Base-by-base conservation (phyloP, 2,888 invertebrate genomes). In the Synergus itoensis region DNA sequence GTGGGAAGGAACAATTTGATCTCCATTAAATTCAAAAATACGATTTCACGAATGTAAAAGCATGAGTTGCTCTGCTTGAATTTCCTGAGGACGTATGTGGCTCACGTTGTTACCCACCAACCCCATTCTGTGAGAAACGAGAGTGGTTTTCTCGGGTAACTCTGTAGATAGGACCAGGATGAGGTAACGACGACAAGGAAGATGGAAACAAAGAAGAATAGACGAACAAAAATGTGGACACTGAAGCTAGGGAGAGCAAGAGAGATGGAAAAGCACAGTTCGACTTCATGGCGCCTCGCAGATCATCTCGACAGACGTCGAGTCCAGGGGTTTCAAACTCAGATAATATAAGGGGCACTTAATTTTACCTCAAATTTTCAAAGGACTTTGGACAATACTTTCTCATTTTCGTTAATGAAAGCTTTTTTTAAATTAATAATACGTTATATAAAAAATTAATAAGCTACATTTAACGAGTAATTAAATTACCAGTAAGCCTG, bases 241-340 rank as follows among this genome's bases (percentile, higher is more conserved):
- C 16, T 45, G 14, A 57, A 57, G 28, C 28, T 28, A 28, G 21
- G 36, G 63, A 41, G 48, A 77, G 21, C n/a, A 18, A 76, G 43
- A 40, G 77, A 64, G 67, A 40, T 18, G 12, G 43, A 63, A 41
- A 41, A 76, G 62, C 69, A 60, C 81, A 28, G 78, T 78, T 81
- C 81, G 81, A 78, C 83, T 80, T 45, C 36, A 48, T 75, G 83
- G 83, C 83, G 83, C 83, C 83, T 77, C 81, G 75, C 77, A 78
- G 81, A 76, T 82, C 80, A 82, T 79, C 78, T 75, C 69, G 62
- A 69, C 77, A 77, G 78, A 80, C 77, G 77, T 79, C 80, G 64
- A 81, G 79, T 77, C 79, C 77, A 48, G 77, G 28, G 77, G 77
- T 81, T 79, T 60, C 73, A 43, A 79, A 67, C 73, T 73, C 40